phyloP scores from a whole-genome alignment of 2,888 invertebrate genomes.

The Nomada fucata region DNA sequence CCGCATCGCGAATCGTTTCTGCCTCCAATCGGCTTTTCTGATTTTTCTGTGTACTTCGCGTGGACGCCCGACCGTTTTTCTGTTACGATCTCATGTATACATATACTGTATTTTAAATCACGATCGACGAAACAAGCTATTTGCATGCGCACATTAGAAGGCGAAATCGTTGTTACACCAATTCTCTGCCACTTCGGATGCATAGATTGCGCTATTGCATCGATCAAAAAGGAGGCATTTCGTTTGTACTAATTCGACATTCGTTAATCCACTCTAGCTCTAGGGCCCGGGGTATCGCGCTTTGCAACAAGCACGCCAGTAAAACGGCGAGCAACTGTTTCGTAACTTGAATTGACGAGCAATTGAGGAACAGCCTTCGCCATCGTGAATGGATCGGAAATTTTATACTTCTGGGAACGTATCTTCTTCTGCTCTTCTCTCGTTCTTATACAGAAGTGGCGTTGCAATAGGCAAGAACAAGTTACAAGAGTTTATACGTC shows the following conservation, averaged over 20 bases:
- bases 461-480: too few relatives aligned
- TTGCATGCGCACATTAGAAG: not conserved
- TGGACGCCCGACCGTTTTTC: too few relatives aligned
- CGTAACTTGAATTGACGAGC: constrained; percentile 17
- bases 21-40: not conserved
- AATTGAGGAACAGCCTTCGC: not conserved
- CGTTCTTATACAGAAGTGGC: too few relatives aligned
- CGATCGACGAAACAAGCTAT: not conserved
- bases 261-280: constrained; percentile 27
- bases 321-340: constrained; percentile 29
- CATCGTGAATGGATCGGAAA: constrained; percentile 1
- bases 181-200: not conserved
- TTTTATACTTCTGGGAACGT: too few relatives aligned
- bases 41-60: not conserved
- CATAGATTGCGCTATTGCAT: not conserved
- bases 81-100: too few relatives aligned
- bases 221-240: not conserved
- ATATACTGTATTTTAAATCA: too few relatives aligned
- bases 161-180: not conserved
- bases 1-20: constrained; percentile 17
- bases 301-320: not conserved
- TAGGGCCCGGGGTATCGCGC: not conserved
- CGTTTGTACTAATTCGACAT: not conserved
- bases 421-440: too few relatives aligned
- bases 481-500: too few relatives aligned